phyloP scores from a whole-genome alignment of 2,888 invertebrate species.

The Caradrina clavipalpis region DNA sequence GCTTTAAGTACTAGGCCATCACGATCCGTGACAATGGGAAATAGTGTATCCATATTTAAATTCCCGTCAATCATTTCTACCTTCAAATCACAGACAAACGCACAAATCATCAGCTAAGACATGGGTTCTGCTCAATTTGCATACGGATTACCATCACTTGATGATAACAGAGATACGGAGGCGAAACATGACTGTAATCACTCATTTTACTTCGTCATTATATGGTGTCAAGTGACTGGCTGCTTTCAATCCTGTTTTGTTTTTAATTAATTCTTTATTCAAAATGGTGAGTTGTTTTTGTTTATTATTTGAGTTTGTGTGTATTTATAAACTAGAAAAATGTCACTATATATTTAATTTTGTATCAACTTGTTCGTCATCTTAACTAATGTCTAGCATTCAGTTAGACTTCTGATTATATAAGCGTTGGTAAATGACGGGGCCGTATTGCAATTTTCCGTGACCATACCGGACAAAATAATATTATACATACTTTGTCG shows the following conservation, averaged over 20 bases:
- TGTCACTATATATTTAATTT: constrained; percentile 13
- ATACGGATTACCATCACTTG: constrained; percentile 42
- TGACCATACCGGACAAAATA: not conserved
- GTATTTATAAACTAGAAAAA: not conserved
- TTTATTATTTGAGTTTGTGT: constrained; percentile 15
- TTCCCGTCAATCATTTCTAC: not conserved
- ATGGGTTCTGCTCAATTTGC: constrained; percentile 27
- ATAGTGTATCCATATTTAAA: not conserved
- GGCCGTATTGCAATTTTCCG: not conserved
- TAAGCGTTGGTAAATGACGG: not conserved
- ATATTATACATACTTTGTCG: not conserved
- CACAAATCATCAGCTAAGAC: constrained; percentile 42
- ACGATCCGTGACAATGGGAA: not conserved
- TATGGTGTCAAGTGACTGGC: constrained; percentile 51
- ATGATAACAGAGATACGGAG: constrained; percentile 48
- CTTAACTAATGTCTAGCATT: constrained; percentile 1
- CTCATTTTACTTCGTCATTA: constrained; percentile 58
- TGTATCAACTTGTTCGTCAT: constrained; percentile 6
- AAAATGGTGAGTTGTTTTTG: constrained; percentile 42
- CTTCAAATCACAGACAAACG: constrained; percentile 45
- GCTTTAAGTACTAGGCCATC: too few species aligned
- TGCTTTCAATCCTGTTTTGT: constrained; percentile 32
- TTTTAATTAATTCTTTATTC: constrained; percentile 26
- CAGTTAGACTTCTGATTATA: not conserved
- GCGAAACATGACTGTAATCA: constrained; percentile 25